Conservation (phyloP, 2,113 vertebrate genomes). For the Illadopsis cleaveri region DNA sequence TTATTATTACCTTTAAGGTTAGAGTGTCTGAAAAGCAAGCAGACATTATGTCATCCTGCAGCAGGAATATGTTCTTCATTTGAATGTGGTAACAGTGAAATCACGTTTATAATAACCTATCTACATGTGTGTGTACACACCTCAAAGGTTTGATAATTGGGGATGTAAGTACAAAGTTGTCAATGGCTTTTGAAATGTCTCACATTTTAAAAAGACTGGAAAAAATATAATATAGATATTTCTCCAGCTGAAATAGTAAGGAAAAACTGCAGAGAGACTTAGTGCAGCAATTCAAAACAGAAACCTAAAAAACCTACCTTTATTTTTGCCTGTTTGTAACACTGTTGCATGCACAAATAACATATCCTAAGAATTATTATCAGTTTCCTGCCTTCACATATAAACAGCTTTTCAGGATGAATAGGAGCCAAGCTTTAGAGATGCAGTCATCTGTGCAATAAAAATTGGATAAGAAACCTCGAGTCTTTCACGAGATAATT, state of each 20-base stretch:
- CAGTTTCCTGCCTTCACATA: neutral
- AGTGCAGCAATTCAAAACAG: neutral
- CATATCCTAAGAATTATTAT: neutral
- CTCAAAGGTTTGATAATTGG: neutral
- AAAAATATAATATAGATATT: neutral
- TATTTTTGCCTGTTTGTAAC: neutral
- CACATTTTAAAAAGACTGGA: neutral
- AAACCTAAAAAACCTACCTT: neutral
- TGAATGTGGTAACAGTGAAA: neutral
- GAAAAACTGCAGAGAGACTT: neutral
- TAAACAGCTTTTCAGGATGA: neutral
- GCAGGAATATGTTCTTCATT: neutral
- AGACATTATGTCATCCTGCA: neutral
- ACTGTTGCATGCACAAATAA: neutral
- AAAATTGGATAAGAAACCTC: neutral
- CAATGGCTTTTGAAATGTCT: neutral
- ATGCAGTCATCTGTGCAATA: neutral
- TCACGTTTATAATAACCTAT: neutral
- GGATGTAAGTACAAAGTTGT: neutral
- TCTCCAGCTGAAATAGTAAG: neutral
- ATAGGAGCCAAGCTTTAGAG: neutral
- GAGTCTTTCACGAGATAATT: neutral
- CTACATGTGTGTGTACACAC: rapidly evolving
- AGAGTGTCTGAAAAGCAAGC: neutral
- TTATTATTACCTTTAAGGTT: neutral